phyloP scores from a whole-genome alignment of 2,888 invertebrate genomes.

The Drosophila heteroneura region DNA sequence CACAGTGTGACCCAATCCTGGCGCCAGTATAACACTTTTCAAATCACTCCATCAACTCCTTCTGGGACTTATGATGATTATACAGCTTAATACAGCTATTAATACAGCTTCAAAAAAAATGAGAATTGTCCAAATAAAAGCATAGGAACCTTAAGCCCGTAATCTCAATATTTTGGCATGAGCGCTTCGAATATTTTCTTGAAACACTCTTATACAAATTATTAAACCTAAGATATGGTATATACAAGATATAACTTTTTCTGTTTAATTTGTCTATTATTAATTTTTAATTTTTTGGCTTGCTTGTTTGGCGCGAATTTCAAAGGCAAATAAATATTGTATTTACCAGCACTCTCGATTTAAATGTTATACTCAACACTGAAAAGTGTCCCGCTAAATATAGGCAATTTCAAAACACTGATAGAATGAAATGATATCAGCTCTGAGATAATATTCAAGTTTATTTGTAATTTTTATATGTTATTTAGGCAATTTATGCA shows the following conservation, averaged over 20 bases:
- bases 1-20: conserved; percentile 46
- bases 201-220: neutral
- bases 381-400: neutral
- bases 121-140: neutral
- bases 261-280: neutral
- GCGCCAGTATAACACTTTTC: conserved; percentile 55
- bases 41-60: conserved; percentile 1
- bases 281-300: neutral
- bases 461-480: neutral
- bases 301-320: neutral
- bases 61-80: neutral
- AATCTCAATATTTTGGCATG: neutral
- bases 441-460: neutral
- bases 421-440: neutral
- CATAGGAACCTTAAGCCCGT: neutral
- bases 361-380: neutral
- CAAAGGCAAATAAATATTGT: neutral
- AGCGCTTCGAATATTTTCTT: neutral
- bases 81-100: neutral
- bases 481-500: neutral
- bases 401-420: neutral
- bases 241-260: neutral
- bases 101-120: too few species aligned
- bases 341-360: conserved; percentile 12
- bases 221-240: neutral